Conservation (phyloP, 2,888 invertebrate genomes). For the Sympetrum striolatum region DNA sequence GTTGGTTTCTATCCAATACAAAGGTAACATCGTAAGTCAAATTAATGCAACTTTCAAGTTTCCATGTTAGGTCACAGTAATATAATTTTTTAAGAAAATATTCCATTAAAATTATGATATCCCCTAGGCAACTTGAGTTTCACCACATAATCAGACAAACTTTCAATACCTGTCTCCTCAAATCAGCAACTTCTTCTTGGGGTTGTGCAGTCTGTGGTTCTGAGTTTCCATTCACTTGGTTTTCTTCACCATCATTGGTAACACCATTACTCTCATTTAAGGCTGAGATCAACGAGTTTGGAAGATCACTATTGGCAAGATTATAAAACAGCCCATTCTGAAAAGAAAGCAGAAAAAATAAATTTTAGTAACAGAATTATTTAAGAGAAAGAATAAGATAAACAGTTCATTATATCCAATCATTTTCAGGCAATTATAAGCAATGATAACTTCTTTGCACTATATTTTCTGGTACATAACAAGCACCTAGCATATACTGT, state of each 20-base stretch:
- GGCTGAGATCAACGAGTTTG: slow-evolving; percentile 64
- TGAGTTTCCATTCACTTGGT: slow-evolving; percentile 40
- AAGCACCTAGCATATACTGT: too few species aligned
- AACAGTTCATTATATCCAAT: too few species aligned
- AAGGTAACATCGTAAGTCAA: too few species aligned
- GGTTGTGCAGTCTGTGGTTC: slow-evolving; percentile 30
- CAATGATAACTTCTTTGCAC: too few species aligned
- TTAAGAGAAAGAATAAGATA: background rate
- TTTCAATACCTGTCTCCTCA: slow-evolving; percentile 75
- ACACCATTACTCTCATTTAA: slow-evolving; percentile 45
- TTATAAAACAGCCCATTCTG: slow-evolving; percentile 73
- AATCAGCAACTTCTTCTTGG: slow-evolving; percentile 73
- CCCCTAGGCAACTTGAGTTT: background rate
- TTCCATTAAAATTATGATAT: too few species aligned
- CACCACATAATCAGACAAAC: slow-evolving; percentile 63
- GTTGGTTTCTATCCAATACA: too few species aligned
- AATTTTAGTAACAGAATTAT: background rate
- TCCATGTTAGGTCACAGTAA: too few species aligned
- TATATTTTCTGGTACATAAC: too few species aligned
- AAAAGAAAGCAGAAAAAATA: slow-evolving; percentile 49
- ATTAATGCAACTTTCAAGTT: too few species aligned
- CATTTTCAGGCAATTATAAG: too few species aligned
- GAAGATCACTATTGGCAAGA: slow-evolving; percentile 58
- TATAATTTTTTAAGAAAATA: too few species aligned
- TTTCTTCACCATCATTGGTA: slow-evolving; percentile 45